These are phyloP conservation scores for Chrosomus eos DNA, from an alignment of 2,797 vertebrate species.

Conservation along the genomic window DNA sequence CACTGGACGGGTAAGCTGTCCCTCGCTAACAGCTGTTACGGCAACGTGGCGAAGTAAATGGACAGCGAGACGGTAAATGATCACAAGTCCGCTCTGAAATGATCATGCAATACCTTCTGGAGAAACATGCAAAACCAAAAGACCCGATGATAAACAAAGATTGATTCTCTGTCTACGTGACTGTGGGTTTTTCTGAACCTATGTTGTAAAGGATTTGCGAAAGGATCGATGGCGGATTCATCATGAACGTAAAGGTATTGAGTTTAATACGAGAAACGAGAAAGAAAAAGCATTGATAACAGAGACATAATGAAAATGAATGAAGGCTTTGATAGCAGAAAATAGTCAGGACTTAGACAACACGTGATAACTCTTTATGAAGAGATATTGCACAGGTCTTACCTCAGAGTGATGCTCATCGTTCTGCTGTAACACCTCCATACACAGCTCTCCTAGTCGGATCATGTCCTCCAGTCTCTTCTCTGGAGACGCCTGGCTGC, in stretches of 20 bases:
- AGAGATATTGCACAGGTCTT: slow-evolving; percentile 50
- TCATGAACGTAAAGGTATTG: neutral
- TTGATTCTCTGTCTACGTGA: slow-evolving; percentile 41
- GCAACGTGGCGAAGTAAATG: slow-evolving; percentile 54
- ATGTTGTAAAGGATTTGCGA: neutral
- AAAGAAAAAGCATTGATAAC: neutral
- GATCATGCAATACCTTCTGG: slow-evolving; percentile 62
- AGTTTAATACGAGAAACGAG: neutral
- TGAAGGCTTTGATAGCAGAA: neutral
- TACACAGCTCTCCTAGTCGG: slow-evolving; percentile 91
- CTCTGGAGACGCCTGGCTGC: slow-evolving; percentile 79
- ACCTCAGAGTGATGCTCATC: slow-evolving; percentile 98
- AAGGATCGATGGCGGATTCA: neutral
- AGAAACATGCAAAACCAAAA: slow-evolving; percentile 39
- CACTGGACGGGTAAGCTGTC: slow-evolving; percentile 64
- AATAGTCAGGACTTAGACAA: neutral
- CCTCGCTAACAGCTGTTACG: slow-evolving; percentile 58
- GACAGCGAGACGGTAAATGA: slow-evolving; percentile 67
- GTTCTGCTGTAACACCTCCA: slow-evolving; percentile 96
- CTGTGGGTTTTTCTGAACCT: slow-evolving; percentile 40
- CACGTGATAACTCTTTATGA: neutral
- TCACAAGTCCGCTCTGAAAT: slow-evolving; percentile 67
- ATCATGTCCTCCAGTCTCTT: slow-evolving; percentile 90
- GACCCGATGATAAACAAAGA: slow-evolving; percentile 54
- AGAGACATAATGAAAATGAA: neutral